Base-by-base conservation (phyloP, 2,888 invertebrate species). In the Uloborus plumipes region DNA sequence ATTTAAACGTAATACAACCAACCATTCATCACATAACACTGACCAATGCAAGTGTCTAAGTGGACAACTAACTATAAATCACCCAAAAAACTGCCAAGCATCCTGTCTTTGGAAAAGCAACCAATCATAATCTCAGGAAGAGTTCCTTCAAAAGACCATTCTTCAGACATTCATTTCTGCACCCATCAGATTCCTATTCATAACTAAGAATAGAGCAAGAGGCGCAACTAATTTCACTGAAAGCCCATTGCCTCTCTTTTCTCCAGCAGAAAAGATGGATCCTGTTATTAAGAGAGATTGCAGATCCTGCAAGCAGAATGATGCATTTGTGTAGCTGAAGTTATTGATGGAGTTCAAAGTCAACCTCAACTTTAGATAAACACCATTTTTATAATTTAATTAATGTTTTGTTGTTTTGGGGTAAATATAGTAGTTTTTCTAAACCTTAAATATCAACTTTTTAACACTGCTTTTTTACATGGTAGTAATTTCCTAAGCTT, bases 191-290 rank as follows among this genome's bases (percentile, higher is more conserved):
- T 62, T 69, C 53, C 26, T 73, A 69, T 80, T 79, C 78, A 66
- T 67, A 61, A 66, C 55, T 59, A 79, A 67, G 72, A 65, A 59
- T 58, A 51, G 49, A 65, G 66, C 22, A 71, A 71, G 13, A n/a
- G 49, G 49, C 53, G 39, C 79, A 50, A 80, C 73, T 80, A 73
- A 80, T 80, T 80, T 80, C 67, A 73, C 66, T 78, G 78, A 78
- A 72, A 78, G 78, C 78, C 39, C 39, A 39, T 39, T 39, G 39
- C 39, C 39, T 6, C 39, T 39, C 39, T 9, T 39, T 39, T 39
- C 11, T 11, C 9, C 9, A 39, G 39, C 39, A 39, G 11, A 39
- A 39, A 39, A 39, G 39, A 65, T 55, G 49, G 14, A 9, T 49
- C 55, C 22, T 66, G 22, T 26, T 66, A 51, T 47, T 16, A n/a